These are phyloP conservation scores for Azemiops feae DNA, from an alignment of 2,113 vertebrate species.

Conservation along the genomic window DNA sequence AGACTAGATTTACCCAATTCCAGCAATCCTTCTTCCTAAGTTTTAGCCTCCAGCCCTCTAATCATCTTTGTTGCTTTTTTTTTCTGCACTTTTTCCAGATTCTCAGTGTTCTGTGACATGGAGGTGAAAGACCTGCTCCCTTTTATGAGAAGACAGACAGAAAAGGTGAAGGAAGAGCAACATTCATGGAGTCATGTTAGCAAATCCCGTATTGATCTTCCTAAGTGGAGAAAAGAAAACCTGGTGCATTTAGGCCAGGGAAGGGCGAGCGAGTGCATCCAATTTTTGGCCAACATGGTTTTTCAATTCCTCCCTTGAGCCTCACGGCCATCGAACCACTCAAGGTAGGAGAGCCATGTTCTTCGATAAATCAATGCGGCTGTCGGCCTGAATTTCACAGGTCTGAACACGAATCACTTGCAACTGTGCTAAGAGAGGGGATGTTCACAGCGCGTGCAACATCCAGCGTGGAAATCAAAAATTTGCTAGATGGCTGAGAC, in stretches of 20 bases:
- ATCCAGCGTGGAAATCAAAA: not conserved
- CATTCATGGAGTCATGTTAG: not conserved
- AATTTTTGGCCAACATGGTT: not conserved
- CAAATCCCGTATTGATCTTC: slow-evolving; percentile 59
- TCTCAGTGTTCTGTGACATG: not conserved
- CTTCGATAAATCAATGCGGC: slow-evolving; percentile 74
- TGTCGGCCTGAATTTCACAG: slow-evolving; percentile 54
- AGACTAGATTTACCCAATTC: not conserved
- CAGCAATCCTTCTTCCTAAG: not conserved
- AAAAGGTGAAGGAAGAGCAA: not conserved
- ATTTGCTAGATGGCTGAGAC: not conserved
- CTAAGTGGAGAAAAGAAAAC: slow-evolving; percentile 53
- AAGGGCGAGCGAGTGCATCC: slow-evolving; percentile 42
- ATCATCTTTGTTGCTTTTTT: not conserved
- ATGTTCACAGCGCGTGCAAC: not conserved
- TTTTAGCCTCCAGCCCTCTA: not conserved
- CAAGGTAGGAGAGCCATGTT: slow-evolving; percentile 24
- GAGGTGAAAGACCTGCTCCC: accelerated
- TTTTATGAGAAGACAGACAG: not conserved
- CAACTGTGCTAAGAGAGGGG: slow-evolving; percentile 23
- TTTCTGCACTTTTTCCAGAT: not conserved
- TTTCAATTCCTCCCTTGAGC: not conserved
- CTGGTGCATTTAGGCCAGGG: slow-evolving; percentile 52
- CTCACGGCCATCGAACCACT: not conserved
- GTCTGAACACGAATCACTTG: slow-evolving; percentile 50